A percentile compares a stretch with the other conserved stretches of the same genome.
Evolutionary conservation across 2,888 invertebrate genomes (phyloP).

Genomic region (Dascillus cervinus): DNA sequence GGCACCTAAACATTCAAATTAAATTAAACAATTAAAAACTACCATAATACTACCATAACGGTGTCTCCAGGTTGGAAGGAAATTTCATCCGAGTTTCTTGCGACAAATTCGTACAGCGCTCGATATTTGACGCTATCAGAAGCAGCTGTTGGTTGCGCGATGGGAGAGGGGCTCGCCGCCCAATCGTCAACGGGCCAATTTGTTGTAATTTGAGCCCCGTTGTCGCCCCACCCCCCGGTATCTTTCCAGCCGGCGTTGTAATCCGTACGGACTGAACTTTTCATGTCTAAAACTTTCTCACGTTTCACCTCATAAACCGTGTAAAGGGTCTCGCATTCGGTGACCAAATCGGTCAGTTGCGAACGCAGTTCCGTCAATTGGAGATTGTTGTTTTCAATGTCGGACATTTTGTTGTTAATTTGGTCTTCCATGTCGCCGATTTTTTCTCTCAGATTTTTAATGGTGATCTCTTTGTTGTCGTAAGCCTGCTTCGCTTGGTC

Average conservation of each 20-base stretch:
- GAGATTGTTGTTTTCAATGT: slow-evolving; percentile 72
- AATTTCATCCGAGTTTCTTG: slow-evolving; percentile 87
- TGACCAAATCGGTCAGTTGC: slow-evolving; percentile 57
- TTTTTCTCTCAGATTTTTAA: slow-evolving; percentile 56
- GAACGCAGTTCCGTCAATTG: slow-evolving; percentile 67
- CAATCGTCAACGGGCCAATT: slow-evolving; percentile 47
- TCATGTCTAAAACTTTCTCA: slow-evolving; percentile 41
- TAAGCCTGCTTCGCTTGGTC: slow-evolving; percentile 54
- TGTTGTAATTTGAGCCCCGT: slow-evolving; percentile 32
- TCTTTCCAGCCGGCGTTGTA: slow-evolving; percentile 52
- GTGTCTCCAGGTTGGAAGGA: slow-evolving; percentile 90
- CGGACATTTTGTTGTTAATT: slow-evolving; percentile 68
- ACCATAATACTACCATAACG: slow-evolving; percentile 69
- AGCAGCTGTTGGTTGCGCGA: slow-evolving; percentile 34
- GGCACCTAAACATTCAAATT: slow-evolving; percentile 46
- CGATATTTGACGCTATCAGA: slow-evolving; percentile 64
- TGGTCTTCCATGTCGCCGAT: slow-evolving; percentile 70
- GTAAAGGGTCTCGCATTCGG: slow-evolving; percentile 62
- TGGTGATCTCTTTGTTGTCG: slow-evolving; percentile 58
- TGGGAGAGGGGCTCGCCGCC: slow-evolving; percentile 19
- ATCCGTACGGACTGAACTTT: slow-evolving; percentile 38
- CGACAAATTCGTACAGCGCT: slow-evolving; percentile 89
- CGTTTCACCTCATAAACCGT: slow-evolving; percentile 62
- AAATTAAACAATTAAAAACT: slow-evolving; percentile 6
- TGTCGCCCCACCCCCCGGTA: slow-evolving; percentile 48